Evolutionary conservation across 2,888 invertebrate genomes (phyloP), one percentile per base, ranked within the genome.

Genomic region (Troides helena): DNA sequence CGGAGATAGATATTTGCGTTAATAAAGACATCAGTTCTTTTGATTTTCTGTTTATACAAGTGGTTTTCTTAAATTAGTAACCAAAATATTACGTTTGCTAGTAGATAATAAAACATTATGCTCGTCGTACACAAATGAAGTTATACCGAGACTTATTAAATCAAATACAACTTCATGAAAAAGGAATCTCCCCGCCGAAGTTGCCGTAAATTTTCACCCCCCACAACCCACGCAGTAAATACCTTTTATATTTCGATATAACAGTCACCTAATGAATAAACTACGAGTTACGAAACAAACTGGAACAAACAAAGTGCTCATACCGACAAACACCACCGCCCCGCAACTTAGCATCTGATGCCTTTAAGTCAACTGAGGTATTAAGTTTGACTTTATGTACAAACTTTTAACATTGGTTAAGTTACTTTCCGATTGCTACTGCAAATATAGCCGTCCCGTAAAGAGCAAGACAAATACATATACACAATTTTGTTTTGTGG

Each of bases 241-340:
- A 25, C 12, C 46, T 43, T 23, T 21, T 62, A 56, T 46, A 56
- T 67, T 56, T 63, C 61, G 57, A 30, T 43, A 69, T 69, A 60
- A 65, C 61, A 56, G n/a, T 46, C 25, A 21, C 21, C 30, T 66
- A 69, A 69, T 69, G 65, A 69, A 69, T 69, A 66, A 69, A 66
- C 65, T 62, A 66, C 58, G 58, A 69, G 58, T 46, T 62, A 30
- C 0, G 61, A 62, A 69, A 66, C 69, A 69, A 69, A 69, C 46
- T 63, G 63, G 50, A 68, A 68, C 68, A 68, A 66, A 65, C 58
- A 62, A 65, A 50, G 23, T 69, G 69, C 65, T 69, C 62, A 65
- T 62, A 43, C 57, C 62, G 25, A 61, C 25, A 18, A 65, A 61
- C 61, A 62, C 23, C 59, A 39, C 39, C 58, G 58, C 8, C 23